Evolutionary conservation across 1,140 invertebrate species (phyloP), one percentile per base, ranked within the genome.

Genomic region (Cryptotermes secundus): DNA sequence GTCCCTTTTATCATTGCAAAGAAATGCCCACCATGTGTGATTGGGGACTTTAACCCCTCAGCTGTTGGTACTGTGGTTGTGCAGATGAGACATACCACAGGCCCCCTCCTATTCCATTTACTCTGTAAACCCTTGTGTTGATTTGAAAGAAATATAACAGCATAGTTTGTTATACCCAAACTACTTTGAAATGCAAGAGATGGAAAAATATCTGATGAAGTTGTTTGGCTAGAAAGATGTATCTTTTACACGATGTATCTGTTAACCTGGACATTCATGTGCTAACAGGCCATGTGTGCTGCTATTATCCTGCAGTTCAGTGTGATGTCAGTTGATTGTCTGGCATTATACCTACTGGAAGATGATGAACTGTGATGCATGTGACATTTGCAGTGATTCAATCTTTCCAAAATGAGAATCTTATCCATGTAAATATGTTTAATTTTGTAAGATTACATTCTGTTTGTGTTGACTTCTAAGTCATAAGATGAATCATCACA

Each of bases 21-120:
- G 45, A 49, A 49, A 49, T 49, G 19, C 26, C 59, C 59, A 72
- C 59, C 22, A 26, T 72, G 59, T 72, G 59, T n/a, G 59, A 65
- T 14, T 65, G 59, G 12, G n/a, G 24, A n/a, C 59, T 65, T 65
- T 26, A 59, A 72, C 59, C 59, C 59, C 59, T 72, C 59, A 72
- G 26, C 2, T 72, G 26, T 72, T 31, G 2, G 59, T 26, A 72
- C 59, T 72, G n/a, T 72, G 59, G 59, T 72, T 72, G 59, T 72
- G 59, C 59, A 72, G n/a, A 72, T 26, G 26, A 72, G 59, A 72
- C 59, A 31, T 72, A n/a, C n/a, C 59, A 72, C 59, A 72, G 59
- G 26, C 59, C 9, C 31, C 16, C 53, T 9, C 53, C 53, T 16
- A 59, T 59, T 59, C 53, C 53, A 72, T 9, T 72, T 72, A 72